phyloP scores from a whole-genome alignment of 2,113 vertebrate species.

The Orycteropus afer region DNA sequence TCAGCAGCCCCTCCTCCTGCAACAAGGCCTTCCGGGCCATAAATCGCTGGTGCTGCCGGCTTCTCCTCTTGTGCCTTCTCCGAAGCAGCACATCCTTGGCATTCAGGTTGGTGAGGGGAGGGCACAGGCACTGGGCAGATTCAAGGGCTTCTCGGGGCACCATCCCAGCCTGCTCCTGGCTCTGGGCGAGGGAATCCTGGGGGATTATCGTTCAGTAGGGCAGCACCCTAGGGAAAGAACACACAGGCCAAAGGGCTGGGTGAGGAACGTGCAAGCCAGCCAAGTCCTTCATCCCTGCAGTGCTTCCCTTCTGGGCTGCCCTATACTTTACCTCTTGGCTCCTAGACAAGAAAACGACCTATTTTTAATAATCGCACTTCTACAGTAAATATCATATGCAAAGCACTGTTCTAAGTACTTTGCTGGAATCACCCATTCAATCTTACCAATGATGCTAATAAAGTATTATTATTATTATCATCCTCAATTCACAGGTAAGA shows the following conservation, averaged over 20 bases:
- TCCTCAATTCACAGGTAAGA: background rate
- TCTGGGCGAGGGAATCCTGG: background rate
- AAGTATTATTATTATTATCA: background rate
- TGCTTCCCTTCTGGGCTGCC: fast-evolving
- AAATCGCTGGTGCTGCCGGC: conserved; percentile 85
- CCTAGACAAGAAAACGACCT: fast-evolving
- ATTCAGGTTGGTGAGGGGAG: background rate
- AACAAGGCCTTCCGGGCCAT: conserved; percentile 80
- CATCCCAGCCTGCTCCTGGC: background rate
- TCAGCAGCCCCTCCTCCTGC: conserved; percentile 80
- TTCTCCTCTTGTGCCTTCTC: conserved; percentile 81
- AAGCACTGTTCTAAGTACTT: background rate
- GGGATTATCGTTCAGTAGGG: background rate
- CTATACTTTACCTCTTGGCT: background rate
- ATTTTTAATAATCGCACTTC: background rate
- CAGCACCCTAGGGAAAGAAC: conserved; percentile 31
- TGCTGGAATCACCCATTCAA: background rate
- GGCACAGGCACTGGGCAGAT: conserved; percentile 4
- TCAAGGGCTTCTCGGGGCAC: background rate
- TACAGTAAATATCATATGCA: background rate
- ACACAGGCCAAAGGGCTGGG: background rate
- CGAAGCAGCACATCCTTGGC: conserved; percentile 42
- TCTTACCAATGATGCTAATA: background rate
- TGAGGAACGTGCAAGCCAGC: background rate
- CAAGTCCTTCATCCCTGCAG: background rate